Conservation (phyloP, 2,888 invertebrate genomes). For the Rutpela maculata region DNA sequence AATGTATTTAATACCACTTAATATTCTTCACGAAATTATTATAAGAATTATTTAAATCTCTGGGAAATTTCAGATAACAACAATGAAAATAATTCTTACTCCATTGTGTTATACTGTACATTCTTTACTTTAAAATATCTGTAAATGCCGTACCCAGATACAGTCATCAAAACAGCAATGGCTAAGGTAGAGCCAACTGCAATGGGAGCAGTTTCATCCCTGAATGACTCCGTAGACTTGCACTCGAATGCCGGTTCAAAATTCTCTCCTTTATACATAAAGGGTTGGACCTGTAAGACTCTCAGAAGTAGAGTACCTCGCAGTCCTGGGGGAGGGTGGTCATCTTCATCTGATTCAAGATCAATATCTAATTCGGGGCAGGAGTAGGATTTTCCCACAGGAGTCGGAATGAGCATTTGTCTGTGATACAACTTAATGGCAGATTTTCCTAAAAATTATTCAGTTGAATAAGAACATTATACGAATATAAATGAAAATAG, state of each 20-base stretch:
- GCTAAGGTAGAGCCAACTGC: conserved; percentile 90
- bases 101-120: conserved; percentile 94
- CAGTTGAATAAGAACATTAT: background rate
- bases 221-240: conserved; percentile 74
- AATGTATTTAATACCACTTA: background rate
- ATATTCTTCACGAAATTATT: background rate
- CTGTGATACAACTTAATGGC: conserved; percentile 71
- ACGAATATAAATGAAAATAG: no score
- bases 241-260: conserved; percentile 84
- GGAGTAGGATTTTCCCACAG: conserved; percentile 89
- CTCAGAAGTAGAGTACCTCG: conserved; percentile 68
- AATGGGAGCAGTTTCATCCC: conserved; percentile 90
- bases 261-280: conserved; percentile 88
- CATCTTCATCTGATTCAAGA: conserved; percentile 75
- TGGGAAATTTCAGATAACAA: background rate
- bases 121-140: conserved; percentile 92
- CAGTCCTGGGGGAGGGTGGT: conserved; percentile 67
- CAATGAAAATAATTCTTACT: conserved; percentile 74
- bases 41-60: background rate
- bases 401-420: conserved; percentile 87
- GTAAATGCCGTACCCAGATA: conserved; percentile 90
- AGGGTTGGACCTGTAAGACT: conserved; percentile 82
- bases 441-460: conserved; percentile 61
- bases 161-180: conserved; percentile 86
- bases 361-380: conserved; percentile 84